Percentiles rank a stretch among this genome's conserved stretches.
Conservation (phyloP, 2,113 vertebrate species). For the Cygnus atratus region DNA sequence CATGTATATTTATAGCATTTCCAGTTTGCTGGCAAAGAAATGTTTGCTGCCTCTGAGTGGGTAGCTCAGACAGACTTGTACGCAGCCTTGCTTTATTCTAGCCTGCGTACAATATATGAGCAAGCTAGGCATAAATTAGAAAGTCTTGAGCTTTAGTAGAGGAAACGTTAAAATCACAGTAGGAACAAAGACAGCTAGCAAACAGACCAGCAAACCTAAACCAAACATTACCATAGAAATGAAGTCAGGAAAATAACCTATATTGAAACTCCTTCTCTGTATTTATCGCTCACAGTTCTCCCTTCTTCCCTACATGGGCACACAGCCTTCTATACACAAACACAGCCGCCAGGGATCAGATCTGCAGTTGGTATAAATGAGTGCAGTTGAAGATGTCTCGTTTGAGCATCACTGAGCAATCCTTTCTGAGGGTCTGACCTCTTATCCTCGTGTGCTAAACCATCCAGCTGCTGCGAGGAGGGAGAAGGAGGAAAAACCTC, state of each 20-base stretch:
- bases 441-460: background rate
- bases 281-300: background rate
- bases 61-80: background rate
- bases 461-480: background rate
- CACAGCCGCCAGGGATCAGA: background rate
- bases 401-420: background rate
- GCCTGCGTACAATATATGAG: background rate
- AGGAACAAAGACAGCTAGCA: background rate
- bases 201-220: background rate
- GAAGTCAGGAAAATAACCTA: background rate
- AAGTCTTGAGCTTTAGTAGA: background rate
- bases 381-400: background rate
- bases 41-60: background rate
- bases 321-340: background rate
- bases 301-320: background rate
- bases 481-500: background rate
- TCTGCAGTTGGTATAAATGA: background rate
- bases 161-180: background rate
- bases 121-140: background rate
- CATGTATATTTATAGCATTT: background rate
- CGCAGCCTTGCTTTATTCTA: background rate
- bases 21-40: background rate
- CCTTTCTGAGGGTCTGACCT: background rate
- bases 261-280: background rate
- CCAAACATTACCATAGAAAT: background rate